A percentile compares a stretch with the other conserved stretches of the same genome.
phyloP scores from a whole-genome alignment of 2,888 invertebrate genomes.

The Metalampra italica region DNA sequence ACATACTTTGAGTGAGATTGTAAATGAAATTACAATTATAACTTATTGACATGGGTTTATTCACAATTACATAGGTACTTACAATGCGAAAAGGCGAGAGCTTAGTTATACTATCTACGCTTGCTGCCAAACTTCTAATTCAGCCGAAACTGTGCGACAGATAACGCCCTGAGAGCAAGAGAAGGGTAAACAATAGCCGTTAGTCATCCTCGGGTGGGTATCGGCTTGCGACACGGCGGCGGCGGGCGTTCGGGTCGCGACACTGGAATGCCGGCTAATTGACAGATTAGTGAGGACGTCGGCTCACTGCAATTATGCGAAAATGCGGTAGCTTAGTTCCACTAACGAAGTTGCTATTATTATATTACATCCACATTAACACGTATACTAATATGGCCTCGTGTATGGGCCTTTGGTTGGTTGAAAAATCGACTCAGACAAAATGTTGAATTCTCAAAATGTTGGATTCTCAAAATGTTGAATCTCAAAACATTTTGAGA shows the following conservation, averaged over 20 bases:
- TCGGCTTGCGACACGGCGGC: slow-evolving; percentile 28
- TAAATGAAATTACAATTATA: too few species aligned
- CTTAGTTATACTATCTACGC: too few species aligned
- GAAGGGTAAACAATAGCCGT: slow-evolving; percentile 28
- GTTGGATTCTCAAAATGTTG: too few species aligned
- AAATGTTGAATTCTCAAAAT: too few species aligned
- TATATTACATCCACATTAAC: neutral
- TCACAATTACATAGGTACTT: too few species aligned
- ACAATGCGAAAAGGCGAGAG: too few species aligned
- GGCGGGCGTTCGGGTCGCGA: slow-evolving; percentile 45
- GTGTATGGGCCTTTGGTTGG: too few species aligned
- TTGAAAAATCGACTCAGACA: too few species aligned
- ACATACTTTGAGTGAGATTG: neutral
- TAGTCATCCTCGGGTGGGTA: slow-evolving; percentile 38
- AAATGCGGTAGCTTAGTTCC: slow-evolving; percentile 16
- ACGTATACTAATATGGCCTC: neutral
- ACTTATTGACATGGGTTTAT: too few species aligned
- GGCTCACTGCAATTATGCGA: slow-evolving; percentile 29
- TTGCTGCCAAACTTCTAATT: too few species aligned
- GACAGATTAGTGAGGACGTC: slow-evolving; percentile 63
- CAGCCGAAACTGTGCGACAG: too few species aligned
- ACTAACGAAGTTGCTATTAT: neutral
- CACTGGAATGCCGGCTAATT: slow-evolving; percentile 68
- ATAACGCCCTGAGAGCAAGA: neutral
- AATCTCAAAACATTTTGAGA: too few species aligned